Conservation (phyloP, 2,113 vertebrate genomes). For the Xiphias gladius region DNA sequence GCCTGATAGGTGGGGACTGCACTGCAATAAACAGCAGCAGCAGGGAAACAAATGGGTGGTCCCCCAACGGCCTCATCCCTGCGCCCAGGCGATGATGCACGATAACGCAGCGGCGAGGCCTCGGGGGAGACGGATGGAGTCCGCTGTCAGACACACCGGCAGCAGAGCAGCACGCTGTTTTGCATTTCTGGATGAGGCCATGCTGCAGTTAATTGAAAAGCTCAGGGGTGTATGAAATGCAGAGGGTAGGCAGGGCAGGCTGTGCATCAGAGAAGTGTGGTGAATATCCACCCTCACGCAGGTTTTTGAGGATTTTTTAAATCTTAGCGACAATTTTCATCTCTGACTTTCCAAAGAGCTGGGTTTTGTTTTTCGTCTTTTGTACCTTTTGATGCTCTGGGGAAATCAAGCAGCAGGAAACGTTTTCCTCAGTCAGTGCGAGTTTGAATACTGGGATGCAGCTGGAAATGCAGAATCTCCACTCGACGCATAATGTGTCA, state of each 20-base stretch:
- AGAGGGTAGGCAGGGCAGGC: neutral
- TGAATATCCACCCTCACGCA: neutral
- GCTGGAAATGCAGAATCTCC: neutral
- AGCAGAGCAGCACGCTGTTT: constrained; percentile 21
- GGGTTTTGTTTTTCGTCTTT: constrained; percentile 4
- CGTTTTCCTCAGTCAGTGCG: constrained; percentile 3
- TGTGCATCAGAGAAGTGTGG: neutral
- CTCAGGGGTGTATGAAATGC: constrained; percentile 34
- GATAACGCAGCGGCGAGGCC: constrained; percentile 44
- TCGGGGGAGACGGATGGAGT: constrained; percentile 45
- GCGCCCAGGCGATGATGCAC: constrained; percentile 56
- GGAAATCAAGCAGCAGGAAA: constrained; percentile 31
- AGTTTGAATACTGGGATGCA: neutral
- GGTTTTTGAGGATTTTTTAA: neutral
- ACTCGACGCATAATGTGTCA: neutral
- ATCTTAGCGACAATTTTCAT: neutral
- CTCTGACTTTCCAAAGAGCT: constrained; percentile 17
- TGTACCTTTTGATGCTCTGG: neutral
- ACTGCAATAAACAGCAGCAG: constrained; percentile 61
- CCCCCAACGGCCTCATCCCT: constrained; percentile 48
- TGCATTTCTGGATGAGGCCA: constrained; percentile 37
- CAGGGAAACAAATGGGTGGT: constrained; percentile 55
- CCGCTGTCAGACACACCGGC: constrained; percentile 34
- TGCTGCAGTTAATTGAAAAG: constrained; percentile 55
- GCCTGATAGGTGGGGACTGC: constrained; percentile 5